Evolutionary conservation across 2,113 vertebrate genomes (phyloP).

Genomic region (Proterorhinus semilunaris): DNA sequence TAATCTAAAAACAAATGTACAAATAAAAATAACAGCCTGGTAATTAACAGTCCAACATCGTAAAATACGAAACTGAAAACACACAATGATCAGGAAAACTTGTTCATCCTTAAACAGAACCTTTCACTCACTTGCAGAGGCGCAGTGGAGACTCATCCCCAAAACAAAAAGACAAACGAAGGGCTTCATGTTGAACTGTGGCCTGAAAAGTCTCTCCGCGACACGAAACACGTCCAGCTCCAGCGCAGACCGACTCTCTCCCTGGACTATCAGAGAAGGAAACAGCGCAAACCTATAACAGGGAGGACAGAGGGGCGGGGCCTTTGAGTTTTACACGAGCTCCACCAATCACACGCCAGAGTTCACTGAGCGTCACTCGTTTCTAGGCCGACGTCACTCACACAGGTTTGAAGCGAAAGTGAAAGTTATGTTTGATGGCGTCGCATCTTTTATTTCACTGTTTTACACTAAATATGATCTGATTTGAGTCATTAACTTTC

Average conservation of each 20-base stretch:
- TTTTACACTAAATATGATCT: background rate
- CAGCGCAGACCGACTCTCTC: background rate
- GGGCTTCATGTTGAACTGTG: conserved; percentile 1
- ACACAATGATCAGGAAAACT: background rate
- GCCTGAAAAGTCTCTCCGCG: background rate
- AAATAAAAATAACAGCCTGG: too few relatives aligned
- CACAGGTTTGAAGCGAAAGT: conserved; percentile 6
- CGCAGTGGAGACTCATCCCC: background rate
- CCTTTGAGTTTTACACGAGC: background rate
- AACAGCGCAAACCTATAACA: background rate
- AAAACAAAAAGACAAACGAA: background rate
- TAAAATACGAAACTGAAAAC: background rate
- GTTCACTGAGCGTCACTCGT: background rate
- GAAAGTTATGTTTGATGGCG: background rate
- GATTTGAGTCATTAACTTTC: background rate
- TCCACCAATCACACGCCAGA: conserved; percentile 10
- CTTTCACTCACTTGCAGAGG: background rate
- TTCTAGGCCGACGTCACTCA: background rate
- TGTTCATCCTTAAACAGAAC: background rate
- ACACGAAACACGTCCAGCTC: background rate
- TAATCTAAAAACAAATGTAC: background rate
- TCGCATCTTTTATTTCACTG: conserved; percentile 1
- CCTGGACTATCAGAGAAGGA: background rate
- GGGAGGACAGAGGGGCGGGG: background rate
- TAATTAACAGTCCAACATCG: background rate